phyloP scores from a whole-genome alignment of 1,140 invertebrate species.

The Magallana angulata region DNA sequence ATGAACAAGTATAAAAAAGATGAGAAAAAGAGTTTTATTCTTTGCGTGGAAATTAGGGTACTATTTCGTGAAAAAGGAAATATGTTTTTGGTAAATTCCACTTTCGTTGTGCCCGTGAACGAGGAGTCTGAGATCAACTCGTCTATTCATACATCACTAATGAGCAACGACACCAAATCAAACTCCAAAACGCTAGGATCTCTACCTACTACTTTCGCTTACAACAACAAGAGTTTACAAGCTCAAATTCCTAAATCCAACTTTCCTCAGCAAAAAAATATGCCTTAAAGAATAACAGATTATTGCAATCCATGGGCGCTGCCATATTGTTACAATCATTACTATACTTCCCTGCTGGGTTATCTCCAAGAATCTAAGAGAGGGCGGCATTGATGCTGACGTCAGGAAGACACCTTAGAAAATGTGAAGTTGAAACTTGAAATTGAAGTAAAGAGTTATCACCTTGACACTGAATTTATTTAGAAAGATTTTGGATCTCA shows the following conservation, averaged over 20 bases:
- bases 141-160: neutral
- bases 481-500: too few species aligned
- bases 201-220: neutral
- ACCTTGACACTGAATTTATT: too few species aligned
- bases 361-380: too few species aligned
- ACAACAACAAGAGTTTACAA: constrained; percentile 57
- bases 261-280: too few species aligned
- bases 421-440: too few species aligned
- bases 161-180: neutral
- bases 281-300: too few species aligned
- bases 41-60: constrained; percentile 1
- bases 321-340: too few species aligned
- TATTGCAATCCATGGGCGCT: too few species aligned
- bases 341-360: too few species aligned
- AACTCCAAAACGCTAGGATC: neutral
- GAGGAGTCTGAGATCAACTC: constrained; percentile 32
- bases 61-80: constrained; percentile 21
- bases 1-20: constrained; percentile 4
- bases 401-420: too few species aligned
- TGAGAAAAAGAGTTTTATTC: neutral
- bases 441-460: too few species aligned
- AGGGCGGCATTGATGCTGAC: too few species aligned
- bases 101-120: neutral
- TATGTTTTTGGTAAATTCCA: constrained; percentile 6
- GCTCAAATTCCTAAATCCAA: constrained; percentile 85